These are phyloP conservation scores for Rallus limicola DNA, from an alignment of 2,113 vertebrate species.

Conservation along the genomic window DNA sequence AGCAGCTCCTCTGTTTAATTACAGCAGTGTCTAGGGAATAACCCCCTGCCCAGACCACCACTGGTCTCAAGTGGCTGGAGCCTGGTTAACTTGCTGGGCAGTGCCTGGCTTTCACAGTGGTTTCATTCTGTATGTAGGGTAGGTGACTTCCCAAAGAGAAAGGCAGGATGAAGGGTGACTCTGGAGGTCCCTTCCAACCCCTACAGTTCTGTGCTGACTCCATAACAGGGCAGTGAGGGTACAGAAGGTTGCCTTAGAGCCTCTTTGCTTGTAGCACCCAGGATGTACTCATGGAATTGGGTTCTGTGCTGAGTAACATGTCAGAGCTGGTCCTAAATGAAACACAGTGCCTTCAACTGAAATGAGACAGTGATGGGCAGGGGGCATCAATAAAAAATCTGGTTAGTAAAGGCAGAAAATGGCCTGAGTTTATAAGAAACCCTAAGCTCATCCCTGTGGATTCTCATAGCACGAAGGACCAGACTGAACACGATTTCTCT, in stretches of 20 bases:
- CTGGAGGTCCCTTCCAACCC: no score
- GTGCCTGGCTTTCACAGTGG: not conserved
- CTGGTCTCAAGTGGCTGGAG: not conserved
- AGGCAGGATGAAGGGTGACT: not conserved
- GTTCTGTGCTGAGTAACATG: not conserved
- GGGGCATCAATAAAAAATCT: not conserved
- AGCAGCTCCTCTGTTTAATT: not conserved
- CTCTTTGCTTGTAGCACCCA: not conserved
- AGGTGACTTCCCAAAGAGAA: not conserved
- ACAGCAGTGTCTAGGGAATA: not conserved
- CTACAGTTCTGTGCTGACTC: not conserved
- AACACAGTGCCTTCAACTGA: not conserved
- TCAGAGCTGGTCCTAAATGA: not conserved
- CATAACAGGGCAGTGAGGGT: not conserved
- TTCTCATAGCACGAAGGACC: not conserved
- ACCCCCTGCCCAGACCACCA: not conserved
- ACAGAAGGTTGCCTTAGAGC: not conserved
- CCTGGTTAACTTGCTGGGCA: not conserved
- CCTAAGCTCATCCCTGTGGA: not conserved
- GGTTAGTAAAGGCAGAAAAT: not conserved
- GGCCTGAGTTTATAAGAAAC: not conserved
- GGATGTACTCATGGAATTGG: not conserved
- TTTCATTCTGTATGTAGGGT: not conserved
- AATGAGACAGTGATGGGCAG: not conserved
- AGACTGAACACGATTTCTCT: not conserved